phyloP scores from a whole-genome alignment of 2,888 invertebrate genomes.

The Sinotaia quadrata region DNA sequence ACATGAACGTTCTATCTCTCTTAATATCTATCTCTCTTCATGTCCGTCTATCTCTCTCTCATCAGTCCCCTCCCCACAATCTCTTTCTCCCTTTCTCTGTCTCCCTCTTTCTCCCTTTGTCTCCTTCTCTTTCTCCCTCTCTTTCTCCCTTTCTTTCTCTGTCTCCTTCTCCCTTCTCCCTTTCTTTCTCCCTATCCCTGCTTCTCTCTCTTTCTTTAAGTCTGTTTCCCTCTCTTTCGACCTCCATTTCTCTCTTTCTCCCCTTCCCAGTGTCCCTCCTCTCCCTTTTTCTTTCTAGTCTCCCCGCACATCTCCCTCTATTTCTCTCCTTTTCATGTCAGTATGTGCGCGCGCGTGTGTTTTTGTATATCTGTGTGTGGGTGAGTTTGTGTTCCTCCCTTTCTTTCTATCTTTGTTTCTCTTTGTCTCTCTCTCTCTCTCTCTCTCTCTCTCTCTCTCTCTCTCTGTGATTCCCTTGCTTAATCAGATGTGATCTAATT shows the following conservation, averaged over 20 bases:
- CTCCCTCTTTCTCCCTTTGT: slow-evolving; percentile 13
- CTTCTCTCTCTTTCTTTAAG: neutral
- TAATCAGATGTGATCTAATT: too few relatives aligned
- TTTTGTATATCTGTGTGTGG: neutral
- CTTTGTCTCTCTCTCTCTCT: neutral
- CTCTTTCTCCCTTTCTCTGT: too few relatives aligned
- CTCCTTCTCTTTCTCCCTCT: slow-evolving; percentile 10
- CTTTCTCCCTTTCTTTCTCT: neutral
- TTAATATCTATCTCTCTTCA: too few relatives aligned
- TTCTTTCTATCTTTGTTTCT: slow-evolving; percentile 9
- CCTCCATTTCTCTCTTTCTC: too few relatives aligned
- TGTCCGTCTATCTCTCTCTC: too few relatives aligned
- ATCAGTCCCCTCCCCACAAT: too few relatives aligned
- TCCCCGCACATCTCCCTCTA: neutral
- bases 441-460: neutral
- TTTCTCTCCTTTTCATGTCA: neutral
- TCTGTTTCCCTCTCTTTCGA: neutral
- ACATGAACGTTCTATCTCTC: neutral
- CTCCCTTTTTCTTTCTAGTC: neutral
- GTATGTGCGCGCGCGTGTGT: neutral
- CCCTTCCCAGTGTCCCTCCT: neutral
- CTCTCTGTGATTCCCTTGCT: neutral
- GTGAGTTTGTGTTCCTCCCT: neutral
- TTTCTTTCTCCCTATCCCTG: neutral
- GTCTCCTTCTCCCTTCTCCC: neutral